Conservation (phyloP, 2,888 invertebrate genomes). For the Octodonta nipae region DNA sequence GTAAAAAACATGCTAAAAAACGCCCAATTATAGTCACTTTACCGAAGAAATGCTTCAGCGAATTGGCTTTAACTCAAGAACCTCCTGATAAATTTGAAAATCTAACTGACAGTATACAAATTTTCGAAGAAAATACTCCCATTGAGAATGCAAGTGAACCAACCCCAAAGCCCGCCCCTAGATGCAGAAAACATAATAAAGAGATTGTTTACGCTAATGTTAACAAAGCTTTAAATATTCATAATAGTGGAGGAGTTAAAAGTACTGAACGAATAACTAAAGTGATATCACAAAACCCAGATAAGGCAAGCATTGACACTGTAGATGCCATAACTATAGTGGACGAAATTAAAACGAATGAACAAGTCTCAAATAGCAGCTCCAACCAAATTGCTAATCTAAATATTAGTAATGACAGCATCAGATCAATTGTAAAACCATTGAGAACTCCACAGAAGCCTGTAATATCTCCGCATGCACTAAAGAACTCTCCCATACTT, state of each 20-base stretch:
- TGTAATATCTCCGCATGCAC: slow-evolving; percentile 16
- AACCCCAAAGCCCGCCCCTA: slow-evolving; percentile 44
- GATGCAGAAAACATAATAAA: slow-evolving; percentile 30
- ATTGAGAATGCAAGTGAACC: slow-evolving; percentile 16
- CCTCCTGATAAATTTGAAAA: slow-evolving; percentile 44
- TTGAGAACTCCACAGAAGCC: slow-evolving; percentile 8
- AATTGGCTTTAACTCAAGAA: slow-evolving; percentile 15
- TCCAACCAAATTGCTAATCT: background rate
- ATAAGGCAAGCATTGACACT: background rate
- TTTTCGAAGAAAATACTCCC: slow-evolving; percentile 43
- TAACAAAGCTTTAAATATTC: slow-evolving; percentile 18
- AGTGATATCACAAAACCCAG: slow-evolving; percentile 3
- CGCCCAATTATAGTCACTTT: slow-evolving; percentile 31
- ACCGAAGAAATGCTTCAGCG: slow-evolving; percentile 26
- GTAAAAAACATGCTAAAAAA: slow-evolving; percentile 34
- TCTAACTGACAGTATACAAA: slow-evolving; percentile 53
- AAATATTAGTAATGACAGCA: slow-evolving; percentile 6
- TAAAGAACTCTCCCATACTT: slow-evolving; percentile 35
- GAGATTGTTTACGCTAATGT: slow-evolving; percentile 27
- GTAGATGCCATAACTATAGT: slow-evolving; percentile 22
- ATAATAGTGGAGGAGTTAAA: slow-evolving; percentile 9
- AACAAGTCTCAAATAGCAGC: background rate
- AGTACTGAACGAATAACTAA: slow-evolving; percentile 7
- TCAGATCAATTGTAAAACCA: slow-evolving; percentile 18
- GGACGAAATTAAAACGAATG: slow-evolving; percentile 9